Base-by-base conservation (phyloP, 2,797 vertebrate species). In the Podarcis siculus region DNA sequence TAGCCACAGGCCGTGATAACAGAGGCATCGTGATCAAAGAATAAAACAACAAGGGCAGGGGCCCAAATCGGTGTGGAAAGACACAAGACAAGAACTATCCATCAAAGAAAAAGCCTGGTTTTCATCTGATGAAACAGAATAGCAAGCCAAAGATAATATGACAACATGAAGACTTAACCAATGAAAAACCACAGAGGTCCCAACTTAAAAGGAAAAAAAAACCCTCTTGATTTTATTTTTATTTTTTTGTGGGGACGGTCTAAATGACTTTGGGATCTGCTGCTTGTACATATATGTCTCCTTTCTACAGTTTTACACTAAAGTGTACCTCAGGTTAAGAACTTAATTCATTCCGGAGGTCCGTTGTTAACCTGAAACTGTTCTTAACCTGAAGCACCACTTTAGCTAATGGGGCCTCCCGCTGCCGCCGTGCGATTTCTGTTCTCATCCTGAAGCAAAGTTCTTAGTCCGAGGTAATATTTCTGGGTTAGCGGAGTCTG, bases 21-120 rank as follows among this genome's bases (percentile, higher is more conserved):
- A 81, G 78, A 55, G 64, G 75, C 32, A 73, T 15, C 66, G 4
- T 42, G 58, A 84, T 88, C 58, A 88, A 69, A 32, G 78, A 35
- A 67, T 89, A 76, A 89, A 85, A 85, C 8, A 81, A 72, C 27
- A 73, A 85, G 25, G 66, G 17, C 17, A 76, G 77, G 78, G 42
- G 30, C 55, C 39, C 27, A 76, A 66, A 67, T 66, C 49, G 4
- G 49, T 55, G 81, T 32, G 27, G 75, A 85, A 37, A n/a, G 17
- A 37, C 30, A 15, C 21, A 15, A 49, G 69, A 21, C 27, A 49
- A 67, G 39, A 4, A 23, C 61, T 49, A 80, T 76, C 3, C 17
- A 3, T 49, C 42, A 30, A 37, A 75, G 71, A 85, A 7, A 76
- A 75, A 49, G 30, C 71, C 86, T 87, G 79, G 17, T 76, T 89